Percentiles rank a stretch among this genome's conserved stretches.
Evolutionary conservation across 2,888 invertebrate genomes (phyloP).

Genomic region (Halictus ligatus): DNA sequence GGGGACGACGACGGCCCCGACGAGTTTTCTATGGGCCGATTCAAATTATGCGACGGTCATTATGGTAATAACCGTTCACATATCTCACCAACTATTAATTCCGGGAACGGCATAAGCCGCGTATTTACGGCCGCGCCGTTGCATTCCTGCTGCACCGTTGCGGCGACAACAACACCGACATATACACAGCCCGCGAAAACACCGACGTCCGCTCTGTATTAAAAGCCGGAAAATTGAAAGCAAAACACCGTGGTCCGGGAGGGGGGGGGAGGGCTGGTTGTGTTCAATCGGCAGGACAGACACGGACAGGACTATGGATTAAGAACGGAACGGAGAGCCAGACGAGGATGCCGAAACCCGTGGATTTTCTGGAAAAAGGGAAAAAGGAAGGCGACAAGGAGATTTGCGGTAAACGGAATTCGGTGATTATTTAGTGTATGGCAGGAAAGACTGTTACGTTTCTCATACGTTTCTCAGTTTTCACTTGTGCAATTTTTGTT

Average conservation of each 20-base stretch:
- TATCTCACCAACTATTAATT: conserved; percentile 75
- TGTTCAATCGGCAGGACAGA: conserved; percentile 59
- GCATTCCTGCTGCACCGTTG: conserved; percentile 34
- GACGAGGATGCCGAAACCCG: not conserved
- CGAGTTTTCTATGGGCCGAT: conserved; percentile 60
- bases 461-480: not conserved
- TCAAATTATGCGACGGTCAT: conserved; percentile 71
- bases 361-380: not conserved
- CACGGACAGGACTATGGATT: conserved; percentile 26
- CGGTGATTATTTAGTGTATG: not conserved
- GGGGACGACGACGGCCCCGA: conserved; percentile 24
- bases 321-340: not conserved
- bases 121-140: conserved; percentile 57
- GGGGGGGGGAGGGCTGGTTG: conserved; percentile 7
- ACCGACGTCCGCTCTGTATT: conserved; percentile 64
- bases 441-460: not conserved
- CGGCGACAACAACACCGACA: conserved; percentile 27
- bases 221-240: conserved; percentile 78
- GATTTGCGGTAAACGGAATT: not conserved
- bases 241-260: conserved; percentile 63
- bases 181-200: conserved; percentile 41
- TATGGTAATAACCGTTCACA: conserved; percentile 76
- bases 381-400: not conserved
- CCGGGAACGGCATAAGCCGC: conserved; percentile 56
- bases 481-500: not conserved